Evolutionary conservation across 92 coral and sea anemone species (phyloP), one percentile per base, ranked within the genome.

Genomic region (Porites divaricata): DNA sequence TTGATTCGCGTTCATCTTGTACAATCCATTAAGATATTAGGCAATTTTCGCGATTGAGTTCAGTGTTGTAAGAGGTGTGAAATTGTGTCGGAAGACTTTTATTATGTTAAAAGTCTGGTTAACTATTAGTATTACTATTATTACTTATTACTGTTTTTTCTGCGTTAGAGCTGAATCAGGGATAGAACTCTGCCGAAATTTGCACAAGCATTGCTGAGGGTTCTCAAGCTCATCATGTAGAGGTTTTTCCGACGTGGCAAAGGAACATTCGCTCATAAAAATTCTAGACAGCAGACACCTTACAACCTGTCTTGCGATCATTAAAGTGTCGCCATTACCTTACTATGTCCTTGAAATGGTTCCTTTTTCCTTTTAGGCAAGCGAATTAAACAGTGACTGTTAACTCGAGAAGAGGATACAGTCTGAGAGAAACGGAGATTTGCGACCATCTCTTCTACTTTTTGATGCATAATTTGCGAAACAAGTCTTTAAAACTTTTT

Each of bases 1-100:
- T 62, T 81, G 78, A 82, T 59, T 81, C 50, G 24, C 48, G 78
- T 72, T 51, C 52, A 58, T 15, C 70, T 72, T 63, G 86, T 82
- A 82, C 86, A 72, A 62, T 28, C 70, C 61, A 82, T 58, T 72
- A 59, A 58, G 70, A 81, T 48, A 63, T 72, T 49, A 52, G 23
- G 15, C 71, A 59, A 61, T 72, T 59, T 54, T 61, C 52, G n/a
- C 79, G 52, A 63, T 25, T 49, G 69, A 72, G 45, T 61, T 58
- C 62, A 62, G 59, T 51, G 75, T 23, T 21, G 26, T 70, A 11
- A 41, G 72, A 81, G 49, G 70, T 81, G 50, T 21, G 78, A 81
- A 70, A 59, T 41, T 81, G 48, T 45, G 69, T n/a, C 11, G 68
- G 56, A 68, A 78, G 57, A 66, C 11, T 23, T 24, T 6, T 49